Conservation (phyloP, 2,113 vertebrate genomes). For the Tenebrosternarchus preto region DNA sequence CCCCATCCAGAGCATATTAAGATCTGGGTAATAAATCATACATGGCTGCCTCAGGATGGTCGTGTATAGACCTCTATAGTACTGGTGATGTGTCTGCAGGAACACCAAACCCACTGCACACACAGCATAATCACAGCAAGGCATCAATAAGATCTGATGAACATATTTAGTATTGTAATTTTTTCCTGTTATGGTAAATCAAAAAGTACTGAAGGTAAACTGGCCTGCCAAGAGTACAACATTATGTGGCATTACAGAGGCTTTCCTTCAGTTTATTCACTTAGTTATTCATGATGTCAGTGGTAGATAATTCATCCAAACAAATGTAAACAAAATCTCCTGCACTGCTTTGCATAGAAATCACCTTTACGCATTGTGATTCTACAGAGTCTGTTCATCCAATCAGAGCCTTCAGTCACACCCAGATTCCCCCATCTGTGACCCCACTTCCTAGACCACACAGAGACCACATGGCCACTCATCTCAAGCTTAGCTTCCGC, state of each 20-base stretch:
- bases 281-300: neutral
- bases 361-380: neutral
- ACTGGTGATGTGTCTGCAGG: too few relatives aligned
- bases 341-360: slow-evolving; percentile 31
- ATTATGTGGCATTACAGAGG: neutral
- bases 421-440: slow-evolving; percentile 22
- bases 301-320: neutral
- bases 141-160: too few relatives aligned
- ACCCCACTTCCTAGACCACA: slow-evolving; percentile 4
- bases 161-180: too few relatives aligned
- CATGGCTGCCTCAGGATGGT: too few relatives aligned
- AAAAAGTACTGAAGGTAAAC: too few relatives aligned
- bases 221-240: neutral
- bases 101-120: too few relatives aligned
- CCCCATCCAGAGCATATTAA: too few relatives aligned
- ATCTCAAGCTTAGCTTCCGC: slow-evolving; percentile 34
- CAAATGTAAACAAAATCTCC: slow-evolving; percentile 35
- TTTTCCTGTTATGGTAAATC: too few relatives aligned
- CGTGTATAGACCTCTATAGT: too few relatives aligned
- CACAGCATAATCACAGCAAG: too few relatives aligned
- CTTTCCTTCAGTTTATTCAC: neutral
- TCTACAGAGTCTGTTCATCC: slow-evolving; percentile 6
- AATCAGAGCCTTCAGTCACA: neutral
- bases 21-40: too few relatives aligned
- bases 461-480: neutral